Evolutionary conservation across 1,140 invertebrate genomes (phyloP).

Genomic region (Trachelipus rathkii): DNA sequence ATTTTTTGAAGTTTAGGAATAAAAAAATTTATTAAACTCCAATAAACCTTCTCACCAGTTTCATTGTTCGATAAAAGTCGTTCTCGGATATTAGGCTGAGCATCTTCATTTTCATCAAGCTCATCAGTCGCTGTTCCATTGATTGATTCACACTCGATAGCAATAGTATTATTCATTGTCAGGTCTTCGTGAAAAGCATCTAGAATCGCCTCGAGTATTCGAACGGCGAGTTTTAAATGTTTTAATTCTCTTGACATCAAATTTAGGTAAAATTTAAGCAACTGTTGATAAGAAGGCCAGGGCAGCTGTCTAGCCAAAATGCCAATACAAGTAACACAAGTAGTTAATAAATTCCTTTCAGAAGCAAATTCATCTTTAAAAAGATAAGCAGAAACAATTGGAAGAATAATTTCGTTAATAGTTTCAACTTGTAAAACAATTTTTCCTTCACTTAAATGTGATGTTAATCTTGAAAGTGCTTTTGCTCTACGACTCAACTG

Average conservation of each 20-base stretch:
- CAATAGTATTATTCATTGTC: constrained; percentile 53
- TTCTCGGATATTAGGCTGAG: constrained; percentile 38
- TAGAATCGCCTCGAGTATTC: constrained; percentile 74
- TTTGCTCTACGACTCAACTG: constrained; percentile 75
- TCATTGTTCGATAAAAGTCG: constrained; percentile 22
- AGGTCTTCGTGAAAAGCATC: constrained; percentile 92
- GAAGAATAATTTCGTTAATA: constrained; percentile 77
- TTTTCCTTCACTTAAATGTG: constrained; percentile 54
- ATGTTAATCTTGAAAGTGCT: constrained; percentile 56
- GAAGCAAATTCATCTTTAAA: constrained; percentile 68
- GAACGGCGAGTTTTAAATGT: constrained; percentile 75
- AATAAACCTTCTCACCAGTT: constrained; percentile 57
- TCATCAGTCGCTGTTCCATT: neutral
- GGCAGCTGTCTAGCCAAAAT: constrained; percentile 70
- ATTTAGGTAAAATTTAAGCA: constrained; percentile 72
- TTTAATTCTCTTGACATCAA: constrained; percentile 65
- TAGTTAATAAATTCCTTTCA: constrained; percentile 66
- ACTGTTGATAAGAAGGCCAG: constrained; percentile 79
- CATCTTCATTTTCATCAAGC: neutral
- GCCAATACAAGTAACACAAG: constrained; percentile 54
- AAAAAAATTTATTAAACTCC: constrained; percentile 59
- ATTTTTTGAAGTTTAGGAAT: constrained; percentile 61
- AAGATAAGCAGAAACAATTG: constrained; percentile 73
- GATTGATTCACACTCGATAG: constrained; percentile 50
- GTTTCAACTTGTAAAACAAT: constrained; percentile 63